Evolutionary conservation across 2,113 vertebrate genomes (phyloP).

Genomic region (Chrysemys picta): DNA sequence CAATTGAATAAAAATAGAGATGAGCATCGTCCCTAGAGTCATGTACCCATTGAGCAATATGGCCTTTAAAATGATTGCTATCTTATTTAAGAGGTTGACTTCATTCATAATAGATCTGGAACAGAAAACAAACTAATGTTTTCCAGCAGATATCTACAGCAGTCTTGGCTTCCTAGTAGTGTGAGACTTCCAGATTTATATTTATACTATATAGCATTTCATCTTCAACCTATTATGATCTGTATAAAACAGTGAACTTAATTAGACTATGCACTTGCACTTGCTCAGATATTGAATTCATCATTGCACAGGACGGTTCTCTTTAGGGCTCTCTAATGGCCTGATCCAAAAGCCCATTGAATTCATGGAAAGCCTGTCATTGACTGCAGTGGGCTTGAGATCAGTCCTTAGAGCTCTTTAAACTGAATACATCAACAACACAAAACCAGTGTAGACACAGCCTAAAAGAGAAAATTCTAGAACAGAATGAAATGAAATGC

Average conservation of each 20-base stretch:
- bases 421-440: neutral
- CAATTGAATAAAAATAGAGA: neutral
- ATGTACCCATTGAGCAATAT: neutral
- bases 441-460: neutral
- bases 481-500: slow-evolving; percentile 54
- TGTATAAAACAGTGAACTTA: neutral
- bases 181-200: neutral
- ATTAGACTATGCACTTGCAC: neutral
- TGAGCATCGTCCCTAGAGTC: neutral
- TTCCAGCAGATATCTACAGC: neutral
- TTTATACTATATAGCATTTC: neutral
- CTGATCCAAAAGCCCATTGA: slow-evolving; percentile 25
- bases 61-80: neutral
- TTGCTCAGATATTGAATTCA: neutral
- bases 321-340: neutral
- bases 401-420: neutral
- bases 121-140: neutral
- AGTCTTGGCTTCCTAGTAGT: slow-evolving; percentile 3
- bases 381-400: neutral
- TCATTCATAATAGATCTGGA: neutral
- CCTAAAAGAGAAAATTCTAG: slow-evolving; percentile 28
- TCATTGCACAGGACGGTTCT: neutral
- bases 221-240: neutral
- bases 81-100: neutral
- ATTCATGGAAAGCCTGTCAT: slow-evolving; percentile 17